Evolutionary conservation across 2,888 invertebrate genomes (phyloP).

Genomic region (Leucozona laternaria): DNA sequence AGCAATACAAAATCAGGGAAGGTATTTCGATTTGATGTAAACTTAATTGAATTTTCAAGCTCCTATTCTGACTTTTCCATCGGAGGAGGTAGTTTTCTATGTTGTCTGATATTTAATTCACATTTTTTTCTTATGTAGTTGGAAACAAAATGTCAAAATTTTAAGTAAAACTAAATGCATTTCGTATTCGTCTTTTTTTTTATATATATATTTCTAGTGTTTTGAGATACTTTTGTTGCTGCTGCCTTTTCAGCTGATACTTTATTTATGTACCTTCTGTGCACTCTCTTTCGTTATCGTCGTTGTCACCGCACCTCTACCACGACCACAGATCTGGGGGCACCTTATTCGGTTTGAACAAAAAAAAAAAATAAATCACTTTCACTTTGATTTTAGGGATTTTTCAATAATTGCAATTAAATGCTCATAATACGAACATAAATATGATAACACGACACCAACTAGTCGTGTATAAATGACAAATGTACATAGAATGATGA

Average conservation of each 20-base stretch:
- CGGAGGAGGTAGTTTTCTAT: constrained; percentile 12
- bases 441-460: not conserved
- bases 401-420: constrained; percentile 18
- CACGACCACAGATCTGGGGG: not conserved
- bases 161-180: constrained; percentile 72
- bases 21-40: not conserved
- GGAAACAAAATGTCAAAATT: constrained; percentile 72
- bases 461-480: not conserved
- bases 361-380: constrained; percentile 25
- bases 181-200: constrained; percentile 25
- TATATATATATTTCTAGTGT: constrained; percentile 28
- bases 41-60: constrained; percentile 20
- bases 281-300: constrained; percentile 64
- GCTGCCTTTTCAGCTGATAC: constrained; percentile 65
- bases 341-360: constrained; percentile 2
- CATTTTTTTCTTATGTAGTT: constrained; percentile 53
- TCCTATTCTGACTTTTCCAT: not conserved
- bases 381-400: constrained; percentile 22
- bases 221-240: constrained; percentile 54
- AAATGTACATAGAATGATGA: constrained; percentile 1
- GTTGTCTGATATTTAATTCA: constrained; percentile 39
- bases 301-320: constrained; percentile 9
- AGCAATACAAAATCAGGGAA: constrained; percentile 17
- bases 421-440: not conserved
- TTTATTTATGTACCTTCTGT: constrained; percentile 64